These are phyloP conservation scores for Caenorhabditis panamensis DNA, from an alignment of 2,888 invertebrate genomes.

Conservation along the genomic window DNA sequence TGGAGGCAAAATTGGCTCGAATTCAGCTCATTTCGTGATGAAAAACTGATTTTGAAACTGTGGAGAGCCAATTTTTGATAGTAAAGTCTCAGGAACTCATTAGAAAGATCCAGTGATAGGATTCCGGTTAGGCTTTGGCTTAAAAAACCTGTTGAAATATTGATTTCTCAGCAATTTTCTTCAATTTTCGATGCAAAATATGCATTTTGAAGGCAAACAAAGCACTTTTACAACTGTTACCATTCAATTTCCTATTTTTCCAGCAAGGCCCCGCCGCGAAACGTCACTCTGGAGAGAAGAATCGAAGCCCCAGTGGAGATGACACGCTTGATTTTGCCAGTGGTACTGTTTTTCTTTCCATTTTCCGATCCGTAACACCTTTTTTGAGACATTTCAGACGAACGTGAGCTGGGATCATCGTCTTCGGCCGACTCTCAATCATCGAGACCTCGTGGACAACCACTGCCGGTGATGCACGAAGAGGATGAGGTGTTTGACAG, in stretches of 20 bases:
- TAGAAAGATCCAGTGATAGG: too few relatives aligned
- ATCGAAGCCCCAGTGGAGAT: constrained; percentile 11
- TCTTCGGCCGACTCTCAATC: constrained; percentile 14
- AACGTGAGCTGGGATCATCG: constrained; percentile 22
- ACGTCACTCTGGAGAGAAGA: constrained; percentile 26
- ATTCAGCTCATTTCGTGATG: too few relatives aligned
- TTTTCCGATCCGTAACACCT: background rate
- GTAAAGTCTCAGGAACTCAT: too few relatives aligned
- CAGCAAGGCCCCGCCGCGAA: constrained; percentile 46
- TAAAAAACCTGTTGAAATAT: too few relatives aligned
- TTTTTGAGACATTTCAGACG: constrained; percentile 22
- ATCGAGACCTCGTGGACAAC: constrained; percentile 29
- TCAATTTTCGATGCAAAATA: too few relatives aligned
- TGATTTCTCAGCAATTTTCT: too few relatives aligned
- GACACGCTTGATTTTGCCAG: constrained; percentile 13
- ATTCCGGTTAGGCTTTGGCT: too few relatives aligned
- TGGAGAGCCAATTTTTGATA: too few relatives aligned
- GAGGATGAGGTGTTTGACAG: constrained; percentile 37
- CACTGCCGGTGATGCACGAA: constrained; percentile 54
- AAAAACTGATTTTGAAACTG: too few relatives aligned
- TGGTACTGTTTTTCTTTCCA: background rate
- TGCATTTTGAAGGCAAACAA: too few relatives aligned
- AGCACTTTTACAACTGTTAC: background rate
- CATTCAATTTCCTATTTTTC: background rate
- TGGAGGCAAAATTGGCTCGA: too few relatives aligned